Percentiles rank a stretch among this genome's conserved stretches.
phyloP scores from a whole-genome alignment of 2,113 vertebrate genomes.

The Pelecanus crispus region DNA sequence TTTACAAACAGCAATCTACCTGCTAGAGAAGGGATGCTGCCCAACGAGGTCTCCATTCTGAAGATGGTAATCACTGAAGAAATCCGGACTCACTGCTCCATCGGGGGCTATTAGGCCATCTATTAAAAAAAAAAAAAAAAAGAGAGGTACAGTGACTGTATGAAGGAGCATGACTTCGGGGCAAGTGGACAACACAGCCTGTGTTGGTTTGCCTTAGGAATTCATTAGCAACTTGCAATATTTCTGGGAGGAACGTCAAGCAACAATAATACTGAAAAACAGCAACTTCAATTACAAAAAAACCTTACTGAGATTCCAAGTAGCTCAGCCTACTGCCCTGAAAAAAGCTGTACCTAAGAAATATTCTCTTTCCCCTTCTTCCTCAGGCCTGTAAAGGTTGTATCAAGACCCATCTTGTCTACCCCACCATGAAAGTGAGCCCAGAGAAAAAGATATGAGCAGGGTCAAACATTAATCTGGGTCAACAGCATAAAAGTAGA shows the following conservation, averaged over 20 bases:
- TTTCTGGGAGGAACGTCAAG: neutral
- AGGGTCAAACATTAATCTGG: neutral
- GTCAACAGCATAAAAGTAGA: neutral
- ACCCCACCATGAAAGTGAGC: neutral
- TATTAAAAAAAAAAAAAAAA: conserved; percentile 46
- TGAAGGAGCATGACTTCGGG: neutral
- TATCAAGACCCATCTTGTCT: neutral
- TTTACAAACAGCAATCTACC: conserved; percentile 65
- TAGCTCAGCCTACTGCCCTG: neutral
- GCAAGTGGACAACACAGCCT: neutral
- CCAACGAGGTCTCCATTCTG: conserved; percentile 87
- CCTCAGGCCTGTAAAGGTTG: neutral
- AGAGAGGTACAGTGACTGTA: neutral
- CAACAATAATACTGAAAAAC: neutral
- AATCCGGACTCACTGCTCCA: conserved; percentile 86
- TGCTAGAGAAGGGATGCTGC: conserved; percentile 76
- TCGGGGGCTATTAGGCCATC: conserved; percentile 89
- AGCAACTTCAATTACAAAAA: neutral
- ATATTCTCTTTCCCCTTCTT: neutral
- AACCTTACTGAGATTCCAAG: neutral
- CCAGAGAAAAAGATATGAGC: neutral
- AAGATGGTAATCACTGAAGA: conserved; percentile 83
- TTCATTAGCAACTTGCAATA: neutral
- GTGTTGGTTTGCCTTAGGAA: neutral
- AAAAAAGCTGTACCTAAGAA: neutral